Conservation (phyloP, 2,888 invertebrate species). For the Sclerodermus sp. region DNA sequence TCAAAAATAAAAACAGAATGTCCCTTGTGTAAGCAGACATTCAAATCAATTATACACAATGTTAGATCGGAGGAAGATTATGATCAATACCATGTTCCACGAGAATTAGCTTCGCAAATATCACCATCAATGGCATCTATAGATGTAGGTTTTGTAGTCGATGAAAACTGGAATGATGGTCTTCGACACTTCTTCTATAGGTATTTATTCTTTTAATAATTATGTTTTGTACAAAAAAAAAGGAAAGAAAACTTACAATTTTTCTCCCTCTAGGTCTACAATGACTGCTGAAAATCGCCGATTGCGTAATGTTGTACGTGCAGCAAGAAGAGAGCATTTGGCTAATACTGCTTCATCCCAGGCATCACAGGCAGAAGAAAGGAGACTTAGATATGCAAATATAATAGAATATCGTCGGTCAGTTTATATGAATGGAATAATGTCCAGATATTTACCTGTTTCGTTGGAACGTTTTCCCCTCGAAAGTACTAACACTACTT, state of each 20-base stretch:
- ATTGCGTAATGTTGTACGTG: constrained; percentile 37
- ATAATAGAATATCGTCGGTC: constrained; percentile 39
- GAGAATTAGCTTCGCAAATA: constrained; percentile 46
- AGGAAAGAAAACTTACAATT: too few relatives aligned
- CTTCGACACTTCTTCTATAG: constrained; percentile 32
- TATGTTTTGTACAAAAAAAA: too few relatives aligned
- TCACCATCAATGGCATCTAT: constrained; percentile 37
- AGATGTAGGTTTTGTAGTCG: constrained; percentile 36
- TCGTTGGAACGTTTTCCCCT: constrained; percentile 68
- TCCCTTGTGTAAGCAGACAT: constrained; percentile 90
- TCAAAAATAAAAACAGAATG: constrained; percentile 93
- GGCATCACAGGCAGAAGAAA: constrained; percentile 36
- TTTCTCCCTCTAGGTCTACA: constrained; percentile 72
- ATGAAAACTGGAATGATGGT: constrained; percentile 25
- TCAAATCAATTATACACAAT: constrained; percentile 90
- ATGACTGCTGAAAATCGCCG: constrained; percentile 64
- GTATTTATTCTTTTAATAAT: constrained; percentile 26
- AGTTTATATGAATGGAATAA: constrained; percentile 75
- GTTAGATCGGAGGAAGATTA: constrained; percentile 84
- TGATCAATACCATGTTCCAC: constrained; percentile 73
- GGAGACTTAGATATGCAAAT: constrained; percentile 34
- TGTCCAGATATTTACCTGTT: constrained; percentile 73
- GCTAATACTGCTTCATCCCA: constrained; percentile 34
- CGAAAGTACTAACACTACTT: too few relatives aligned
- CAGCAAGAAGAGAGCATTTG: constrained; percentile 40